phyloP scores from a whole-genome alignment of 1,140 invertebrate species.

The Trachymyrmex cornetzi region DNA sequence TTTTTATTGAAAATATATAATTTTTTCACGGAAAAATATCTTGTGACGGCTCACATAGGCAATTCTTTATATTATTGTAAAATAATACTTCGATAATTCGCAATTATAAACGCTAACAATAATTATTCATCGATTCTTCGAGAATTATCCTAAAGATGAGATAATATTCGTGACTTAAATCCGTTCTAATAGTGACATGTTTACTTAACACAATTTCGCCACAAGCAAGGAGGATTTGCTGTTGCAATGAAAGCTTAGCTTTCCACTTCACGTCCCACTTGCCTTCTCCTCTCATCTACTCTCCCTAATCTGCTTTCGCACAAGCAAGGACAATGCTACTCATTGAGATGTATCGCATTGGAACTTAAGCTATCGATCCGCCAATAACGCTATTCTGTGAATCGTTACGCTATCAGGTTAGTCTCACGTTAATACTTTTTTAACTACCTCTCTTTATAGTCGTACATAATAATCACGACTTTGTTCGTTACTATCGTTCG shows the following conservation, averaged over 20 bases:
- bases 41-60: no score
- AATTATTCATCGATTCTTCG: slow-evolving; percentile 29
- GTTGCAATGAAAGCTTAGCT: slow-evolving; percentile 52
- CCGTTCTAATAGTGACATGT: slow-evolving; percentile 52
- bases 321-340: slow-evolving; percentile 48
- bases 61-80: background rate
- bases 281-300: slow-evolving; percentile 21
- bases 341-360: slow-evolving; percentile 55
- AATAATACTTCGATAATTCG: background rate
- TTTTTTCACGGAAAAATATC: no score
- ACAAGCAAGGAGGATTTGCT: slow-evolving; percentile 34
- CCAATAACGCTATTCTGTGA: background rate
- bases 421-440: slow-evolving; percentile 33
- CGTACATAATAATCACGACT: background rate
- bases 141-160: slow-evolving; percentile 13
- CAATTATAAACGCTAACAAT: background rate
- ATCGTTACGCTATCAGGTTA: slow-evolving; percentile 14
- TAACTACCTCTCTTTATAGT: slow-evolving; percentile 1
- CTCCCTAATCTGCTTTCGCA: slow-evolving; percentile 40
- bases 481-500: background rate
- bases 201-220: slow-evolving; percentile 60
- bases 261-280: slow-evolving; percentile 30
- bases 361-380: slow-evolving; percentile 64
- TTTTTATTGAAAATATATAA: no score
- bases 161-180: slow-evolving; percentile 35